Conservation (phyloP, 2,797 vertebrate genomes). For the Pogonophryne albipinna region DNA sequence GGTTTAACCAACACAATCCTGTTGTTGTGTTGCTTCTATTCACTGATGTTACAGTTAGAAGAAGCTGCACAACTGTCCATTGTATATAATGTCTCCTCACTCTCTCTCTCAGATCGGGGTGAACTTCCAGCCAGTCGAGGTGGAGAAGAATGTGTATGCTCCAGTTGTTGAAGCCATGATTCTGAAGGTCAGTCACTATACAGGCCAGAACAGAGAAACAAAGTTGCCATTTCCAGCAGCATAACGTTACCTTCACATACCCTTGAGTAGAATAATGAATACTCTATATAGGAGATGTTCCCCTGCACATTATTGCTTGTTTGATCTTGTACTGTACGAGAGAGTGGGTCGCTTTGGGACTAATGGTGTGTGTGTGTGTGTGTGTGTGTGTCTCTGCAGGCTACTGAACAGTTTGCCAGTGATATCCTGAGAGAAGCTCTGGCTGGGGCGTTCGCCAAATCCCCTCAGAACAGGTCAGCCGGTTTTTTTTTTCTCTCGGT, state of each 20-base stretch:
- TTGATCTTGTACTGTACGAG: conserved; percentile 35
- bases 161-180: conserved; percentile 96
- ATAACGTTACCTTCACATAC: conserved; percentile 10
- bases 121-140: conserved; percentile 91
- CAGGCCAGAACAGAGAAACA: neutral
- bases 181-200: conserved; percentile 88
- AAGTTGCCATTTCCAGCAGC: conserved; percentile 1
- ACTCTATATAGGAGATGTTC: conserved; percentile 2
- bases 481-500: neutral
- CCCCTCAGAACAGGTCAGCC: conserved; percentile 93
- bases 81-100: neutral
- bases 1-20: neutral
- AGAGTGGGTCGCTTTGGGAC: conserved; percentile 28
- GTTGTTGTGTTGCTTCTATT: neutral
- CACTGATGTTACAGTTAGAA: neutral
- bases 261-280: conserved; percentile 33
- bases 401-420: conserved; percentile 94
- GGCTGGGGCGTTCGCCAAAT: conserved; percentile 89
- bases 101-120: conserved; percentile 90
- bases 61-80: neutral
- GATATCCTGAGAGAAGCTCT: conserved; percentile 94
- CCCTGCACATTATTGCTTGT: conserved; percentile 7
- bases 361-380: conserved; percentile 40
- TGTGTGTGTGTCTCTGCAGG: conserved; percentile 79
- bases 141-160: conserved; percentile 93